These are phyloP conservation scores for Mus spretus DNA, from an alignment of 2,797 vertebrate genomes.

Conservation along the genomic window DNA sequence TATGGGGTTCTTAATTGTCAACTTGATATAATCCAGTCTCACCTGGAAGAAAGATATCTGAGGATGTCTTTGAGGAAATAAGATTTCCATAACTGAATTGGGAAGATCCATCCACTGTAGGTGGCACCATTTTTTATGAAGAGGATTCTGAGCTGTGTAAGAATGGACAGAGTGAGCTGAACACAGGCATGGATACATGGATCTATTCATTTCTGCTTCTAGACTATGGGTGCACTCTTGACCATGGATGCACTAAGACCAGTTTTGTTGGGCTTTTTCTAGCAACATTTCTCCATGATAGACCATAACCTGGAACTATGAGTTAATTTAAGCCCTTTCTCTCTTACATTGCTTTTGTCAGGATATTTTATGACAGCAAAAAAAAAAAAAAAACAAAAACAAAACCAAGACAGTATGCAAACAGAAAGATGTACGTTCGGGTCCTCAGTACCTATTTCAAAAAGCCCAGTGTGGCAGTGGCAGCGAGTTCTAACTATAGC, in stretches of 20 bases:
- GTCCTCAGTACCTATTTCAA: background rate
- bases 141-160: background rate
- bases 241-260: background rate
- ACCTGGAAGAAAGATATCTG: background rate
- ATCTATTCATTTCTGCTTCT: background rate
- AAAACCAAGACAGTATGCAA: background rate
- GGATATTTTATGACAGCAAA: background rate
- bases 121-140: background rate
- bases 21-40: background rate
- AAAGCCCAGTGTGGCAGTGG: background rate
- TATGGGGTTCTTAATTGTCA: background rate
- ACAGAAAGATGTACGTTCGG: background rate
- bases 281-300: no score
- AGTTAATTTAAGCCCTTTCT: background rate
- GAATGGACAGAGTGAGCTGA: background rate
- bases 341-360: background rate
- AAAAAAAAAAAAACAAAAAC: background rate
- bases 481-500: background rate
- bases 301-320: background rate
- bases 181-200: no score
- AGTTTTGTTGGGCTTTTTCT: background rate
- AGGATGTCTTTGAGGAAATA: background rate
- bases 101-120: background rate
- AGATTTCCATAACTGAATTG: background rate
- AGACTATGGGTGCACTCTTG: background rate